Base-by-base conservation (phyloP, 1,140 invertebrate genomes). In the Zaprionus ornatus region DNA sequence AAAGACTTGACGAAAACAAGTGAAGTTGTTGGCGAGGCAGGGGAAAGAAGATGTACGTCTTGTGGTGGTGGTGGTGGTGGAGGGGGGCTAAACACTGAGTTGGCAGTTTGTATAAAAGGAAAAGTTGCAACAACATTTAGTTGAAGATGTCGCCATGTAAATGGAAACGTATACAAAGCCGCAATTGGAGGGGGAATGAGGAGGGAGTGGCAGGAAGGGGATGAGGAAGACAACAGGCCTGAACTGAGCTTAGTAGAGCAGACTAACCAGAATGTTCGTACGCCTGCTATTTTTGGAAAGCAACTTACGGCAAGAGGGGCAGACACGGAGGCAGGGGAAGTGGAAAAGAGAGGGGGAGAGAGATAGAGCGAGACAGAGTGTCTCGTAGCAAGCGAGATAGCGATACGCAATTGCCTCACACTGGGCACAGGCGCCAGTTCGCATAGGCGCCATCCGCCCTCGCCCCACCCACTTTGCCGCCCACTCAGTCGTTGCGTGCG, bases 201-300 rank as follows among this genome's bases (percentile, higher is more conserved):
- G 4, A 3, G 12, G 29, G 0, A 27, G 25, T 1, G n/a, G 13
- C 17, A 56, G n/a, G 21, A 25, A n/a, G 27, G 19, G 13, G 13
- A 25, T 5, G 40, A 27, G n/a, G 55, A 23, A 21, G 54, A 27
- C 55, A 48, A 10, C 4, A 17, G 40, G n/a, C 61, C 7, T 9
- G 40, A 66, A 45, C 7, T 17, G 40, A 40, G 64, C 19, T 12
- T 50, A 4, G 19, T 23, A 50, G 10, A 63, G 63, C 52, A 35
- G 60, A 55, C 64, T 60, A 68, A 50, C 50, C 52, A 59, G 68
- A 86, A 81, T 78, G 62, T 79, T 83, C 70, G 80, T 57, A 74
- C 57, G 77, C 66, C 74, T 83, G 84, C 85, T 88, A 88, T 88
- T 88, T 88, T 90, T 79, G 85, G 84, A 79, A 72, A 54, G 32